Conservation (phyloP, 2,797 vertebrate species). For the Melanotaenia trifasciata region DNA sequence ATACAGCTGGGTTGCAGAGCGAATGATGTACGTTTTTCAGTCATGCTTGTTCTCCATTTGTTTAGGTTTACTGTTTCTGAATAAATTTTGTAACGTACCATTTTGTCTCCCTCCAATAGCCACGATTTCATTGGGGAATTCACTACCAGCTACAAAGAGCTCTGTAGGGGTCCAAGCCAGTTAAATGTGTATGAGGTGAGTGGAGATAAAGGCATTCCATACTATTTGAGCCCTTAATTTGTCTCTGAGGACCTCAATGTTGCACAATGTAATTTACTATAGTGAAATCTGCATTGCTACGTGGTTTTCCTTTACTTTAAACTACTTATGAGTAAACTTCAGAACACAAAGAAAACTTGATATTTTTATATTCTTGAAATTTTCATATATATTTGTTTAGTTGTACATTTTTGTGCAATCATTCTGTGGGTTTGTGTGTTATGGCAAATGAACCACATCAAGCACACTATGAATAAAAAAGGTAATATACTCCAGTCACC, state of each 20-base stretch:
- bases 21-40: constrained; percentile 6
- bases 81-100: constrained; percentile 3
- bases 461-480: background rate
- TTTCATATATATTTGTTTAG: background rate
- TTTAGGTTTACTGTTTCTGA: constrained; percentile 2
- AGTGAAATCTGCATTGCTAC: background rate
- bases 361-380: constrained; percentile 6
- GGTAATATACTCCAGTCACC: constrained; percentile 12
- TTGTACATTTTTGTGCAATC: background rate
- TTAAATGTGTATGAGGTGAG: constrained; percentile 91
- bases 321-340: constrained; percentile 1
- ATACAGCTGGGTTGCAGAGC: background rate
- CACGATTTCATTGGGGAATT: constrained; percentile 97
- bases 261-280: background rate
- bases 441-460: background rate
- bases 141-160: constrained; percentile 92
- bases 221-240: background rate
- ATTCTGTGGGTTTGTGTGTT: background rate
- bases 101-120: constrained; percentile 75
- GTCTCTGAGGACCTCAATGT: constrained; percentile 1
- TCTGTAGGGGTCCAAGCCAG: constrained; percentile 90
- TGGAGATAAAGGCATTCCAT: constrained; percentile 10
- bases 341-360: constrained; percentile 8
- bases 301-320: constrained; percentile 3
- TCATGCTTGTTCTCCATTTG: background rate